Evolutionary conservation across 2,113 vertebrate species (phyloP).

Genomic region (Antidorcas marsupialis): DNA sequence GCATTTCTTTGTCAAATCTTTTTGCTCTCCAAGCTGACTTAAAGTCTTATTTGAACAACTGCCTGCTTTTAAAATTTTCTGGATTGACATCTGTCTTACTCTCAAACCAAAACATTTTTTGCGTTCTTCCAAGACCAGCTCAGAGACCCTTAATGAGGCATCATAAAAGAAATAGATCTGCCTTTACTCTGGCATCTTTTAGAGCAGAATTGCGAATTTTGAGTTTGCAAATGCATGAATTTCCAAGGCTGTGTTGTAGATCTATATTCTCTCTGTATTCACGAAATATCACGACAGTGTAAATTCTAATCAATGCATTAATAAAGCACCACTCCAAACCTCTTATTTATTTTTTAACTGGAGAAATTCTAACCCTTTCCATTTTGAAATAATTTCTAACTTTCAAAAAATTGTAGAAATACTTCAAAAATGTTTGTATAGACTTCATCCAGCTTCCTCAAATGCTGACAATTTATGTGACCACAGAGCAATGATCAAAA

Average conservation of each 20-base stretch:
- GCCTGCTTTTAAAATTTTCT: conserved; percentile 44
- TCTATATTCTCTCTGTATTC: background rate
- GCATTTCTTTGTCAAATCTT: conserved; percentile 33
- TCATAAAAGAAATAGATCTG: conserved; percentile 33
- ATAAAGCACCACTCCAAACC: background rate
- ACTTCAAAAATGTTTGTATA: background rate
- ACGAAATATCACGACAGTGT: background rate
- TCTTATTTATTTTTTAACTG: background rate
- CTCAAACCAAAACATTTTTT: conserved; percentile 51
- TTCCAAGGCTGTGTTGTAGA: background rate
- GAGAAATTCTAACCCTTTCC: background rate
- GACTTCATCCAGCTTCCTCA: background rate
- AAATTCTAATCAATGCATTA: conserved; percentile 20
- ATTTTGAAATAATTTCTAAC: conserved; percentile 38
- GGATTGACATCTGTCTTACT: conserved; percentile 64
- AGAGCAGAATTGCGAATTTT: background rate
- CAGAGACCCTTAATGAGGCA: conserved; percentile 45
- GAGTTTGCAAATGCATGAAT: background rate
- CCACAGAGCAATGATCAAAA: background rate
- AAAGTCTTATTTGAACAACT: conserved; percentile 39
- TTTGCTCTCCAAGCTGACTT: conserved; percentile 39
- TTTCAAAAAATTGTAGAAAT: conserved; percentile 21
- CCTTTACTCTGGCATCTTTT: background rate
- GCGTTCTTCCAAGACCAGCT: conserved; percentile 39
- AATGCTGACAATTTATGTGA: background rate